Evolutionary conservation across 1,140 invertebrate species (phyloP).

Genomic region (Anastrepha obliqua): DNA sequence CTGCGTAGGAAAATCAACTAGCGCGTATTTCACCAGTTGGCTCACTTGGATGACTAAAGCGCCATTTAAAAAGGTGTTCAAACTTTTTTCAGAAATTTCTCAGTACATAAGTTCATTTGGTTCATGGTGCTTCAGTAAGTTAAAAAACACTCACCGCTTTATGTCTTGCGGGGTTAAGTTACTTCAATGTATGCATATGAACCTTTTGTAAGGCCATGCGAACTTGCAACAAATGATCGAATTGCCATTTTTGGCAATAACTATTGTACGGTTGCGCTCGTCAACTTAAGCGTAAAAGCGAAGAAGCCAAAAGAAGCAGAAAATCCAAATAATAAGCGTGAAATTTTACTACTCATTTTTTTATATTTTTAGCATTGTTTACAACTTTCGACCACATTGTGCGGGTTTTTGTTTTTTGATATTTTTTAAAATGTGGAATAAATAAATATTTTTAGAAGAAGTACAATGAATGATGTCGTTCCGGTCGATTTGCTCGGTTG

Average conservation of each 20-base stretch:
- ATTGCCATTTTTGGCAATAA: conserved; percentile 40
- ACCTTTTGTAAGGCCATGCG: neutral
- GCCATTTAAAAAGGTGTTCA: too few relatives aligned
- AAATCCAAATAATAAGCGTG: conserved; percentile 38
- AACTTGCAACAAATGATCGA: conserved; percentile 35
- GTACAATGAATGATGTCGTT: conserved; percentile 44
- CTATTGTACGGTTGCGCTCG: conserved; percentile 20
- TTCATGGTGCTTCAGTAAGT: too few relatives aligned
- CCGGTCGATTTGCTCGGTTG: conserved; percentile 19
- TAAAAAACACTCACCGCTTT: too few relatives aligned
- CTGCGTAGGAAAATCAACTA: too few relatives aligned
- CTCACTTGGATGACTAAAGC: too few relatives aligned
- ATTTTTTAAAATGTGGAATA: neutral
- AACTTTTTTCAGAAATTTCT: too few relatives aligned
- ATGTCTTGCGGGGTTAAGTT: too few relatives aligned
- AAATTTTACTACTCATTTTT: neutral
- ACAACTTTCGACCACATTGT: conserved; percentile 14
- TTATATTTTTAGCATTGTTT: conserved; percentile 3
- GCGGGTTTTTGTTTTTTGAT: neutral
- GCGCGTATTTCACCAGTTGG: too few relatives aligned
- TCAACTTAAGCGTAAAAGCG: conserved; percentile 34
- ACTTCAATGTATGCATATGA: too few relatives aligned
- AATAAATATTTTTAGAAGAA: conserved; percentile 45
- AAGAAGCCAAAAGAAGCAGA: neutral
- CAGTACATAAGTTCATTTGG: too few relatives aligned